Conservation (phyloP, 2,888 invertebrate species). For the Slavum lentiscoides region DNA sequence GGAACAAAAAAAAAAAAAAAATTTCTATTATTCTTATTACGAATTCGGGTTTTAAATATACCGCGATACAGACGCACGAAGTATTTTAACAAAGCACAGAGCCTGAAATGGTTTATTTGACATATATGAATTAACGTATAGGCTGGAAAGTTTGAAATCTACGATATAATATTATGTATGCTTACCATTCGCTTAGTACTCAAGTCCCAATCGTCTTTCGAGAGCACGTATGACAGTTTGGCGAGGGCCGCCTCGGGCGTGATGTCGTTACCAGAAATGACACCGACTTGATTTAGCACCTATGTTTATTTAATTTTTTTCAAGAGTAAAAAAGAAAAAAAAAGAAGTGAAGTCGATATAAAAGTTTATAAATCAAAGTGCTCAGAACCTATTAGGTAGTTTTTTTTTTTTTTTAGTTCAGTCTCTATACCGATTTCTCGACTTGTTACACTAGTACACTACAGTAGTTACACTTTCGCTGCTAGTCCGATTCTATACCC, state of each 20-base stretch:
- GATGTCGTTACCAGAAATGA: constrained; percentile 82
- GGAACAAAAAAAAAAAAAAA: too few species aligned
- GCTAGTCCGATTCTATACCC: too few species aligned
- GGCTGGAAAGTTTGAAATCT: not conserved
- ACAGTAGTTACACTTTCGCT: too few species aligned
- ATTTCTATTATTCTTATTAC: too few species aligned
- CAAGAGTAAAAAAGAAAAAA: not conserved
- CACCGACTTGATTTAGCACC: constrained; percentile 70
- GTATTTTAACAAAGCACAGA: too few species aligned
- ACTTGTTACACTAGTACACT: too few species aligned
- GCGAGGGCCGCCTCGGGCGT: constrained; percentile 92
- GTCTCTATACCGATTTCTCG: not conserved
- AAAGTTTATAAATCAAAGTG: too few species aligned
- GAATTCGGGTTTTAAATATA: too few species aligned
- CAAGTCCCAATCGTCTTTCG: constrained; percentile 71
- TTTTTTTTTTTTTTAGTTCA: too few species aligned
- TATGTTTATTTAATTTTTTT: constrained; percentile 56
- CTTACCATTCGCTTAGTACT: constrained; percentile 69
- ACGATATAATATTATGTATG: not conserved
- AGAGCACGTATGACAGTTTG: constrained; percentile 86
- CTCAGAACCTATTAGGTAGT: too few species aligned
- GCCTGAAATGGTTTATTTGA: not conserved
- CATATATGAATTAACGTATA: not conserved
- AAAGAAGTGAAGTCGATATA: too few species aligned
- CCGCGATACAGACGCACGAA: too few species aligned